Base-by-base conservation (phyloP, 1,140 invertebrate genomes). In the Spodoptera litura region DNA sequence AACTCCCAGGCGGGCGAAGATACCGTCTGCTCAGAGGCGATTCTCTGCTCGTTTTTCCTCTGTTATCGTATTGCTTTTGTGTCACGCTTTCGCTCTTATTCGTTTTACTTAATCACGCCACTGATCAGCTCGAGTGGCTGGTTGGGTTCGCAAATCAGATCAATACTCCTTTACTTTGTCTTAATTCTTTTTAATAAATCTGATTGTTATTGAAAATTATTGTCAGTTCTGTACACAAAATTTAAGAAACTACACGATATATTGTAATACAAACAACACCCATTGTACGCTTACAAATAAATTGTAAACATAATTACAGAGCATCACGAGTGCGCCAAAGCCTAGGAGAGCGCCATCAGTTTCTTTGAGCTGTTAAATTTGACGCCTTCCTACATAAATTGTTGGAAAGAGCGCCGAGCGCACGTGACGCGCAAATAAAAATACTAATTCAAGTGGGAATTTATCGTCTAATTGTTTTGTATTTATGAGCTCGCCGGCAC, bases 31-130 rank as follows among this genome's bases (percentile, higher is more conserved):
- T 89, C 81, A 80, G 79, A 82, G 85, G 88, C 87, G 85, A 88
- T 91, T 88, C 85, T 83, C 87, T 90, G 85, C 81, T 90, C 88
- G 88, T 91, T 93, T 92, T 91, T 88, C 83, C 84, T 79, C 84
- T 85, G 88, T 93, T 92, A 92, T 93, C 92, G 86, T 78, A 78
- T 80, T 85, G 89, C 88, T 90, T 88, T 92, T 90, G 90, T 93
- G 89, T 92, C 91, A 92, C 89, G 91, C 89, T 92, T 87, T 87
- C 81, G 85, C 78, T 85, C 83, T 86, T 88, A 83, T 88, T 86
- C 84, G 83, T 86, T 87, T 88, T 90, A 85, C 87, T 90, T 93
- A 91, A 93, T 91, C 89, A 89, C 80, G 78, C 55, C 71, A 75
- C 82, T 85, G 89, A 88, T 91, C 89, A 85, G 85, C 80, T 77